phyloP scores from a whole-genome alignment of 2,797 vertebrate species.

The Gymnothorax javanicus region DNA sequence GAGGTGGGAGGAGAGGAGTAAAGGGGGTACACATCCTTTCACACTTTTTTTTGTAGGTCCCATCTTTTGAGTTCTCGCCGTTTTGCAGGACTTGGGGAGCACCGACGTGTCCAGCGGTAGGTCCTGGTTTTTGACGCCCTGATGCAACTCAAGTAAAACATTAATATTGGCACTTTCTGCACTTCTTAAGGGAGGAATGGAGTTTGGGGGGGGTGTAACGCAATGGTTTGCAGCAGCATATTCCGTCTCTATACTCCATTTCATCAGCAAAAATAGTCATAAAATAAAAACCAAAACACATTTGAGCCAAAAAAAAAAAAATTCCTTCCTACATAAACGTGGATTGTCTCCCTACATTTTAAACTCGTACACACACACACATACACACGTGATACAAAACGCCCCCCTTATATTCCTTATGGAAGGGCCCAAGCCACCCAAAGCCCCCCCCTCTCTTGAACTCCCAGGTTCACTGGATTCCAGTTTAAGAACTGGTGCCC shows the following conservation, averaged over 20 bases:
- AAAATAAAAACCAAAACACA: slow-evolving; percentile 30
- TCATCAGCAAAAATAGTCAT: background rate
- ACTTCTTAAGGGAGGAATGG: slow-evolving; percentile 50
- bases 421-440: background rate
- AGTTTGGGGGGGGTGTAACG: slow-evolving; percentile 12
- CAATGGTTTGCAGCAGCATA: slow-evolving; percentile 38
- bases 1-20: background rate
- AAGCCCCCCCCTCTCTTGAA: no score
- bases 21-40: background rate
- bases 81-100: background rate
- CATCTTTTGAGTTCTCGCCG: background rate
- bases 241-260: slow-evolving; percentile 30
- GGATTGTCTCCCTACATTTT: slow-evolving; percentile 17
- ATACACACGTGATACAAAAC: slow-evolving; percentile 5
- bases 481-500: slow-evolving; percentile 3
- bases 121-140: slow-evolving; percentile 40
- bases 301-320: slow-evolving; percentile 35
- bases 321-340: background rate
- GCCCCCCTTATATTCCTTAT: background rate
- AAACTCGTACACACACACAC: slow-evolving; percentile 20
- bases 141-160: slow-evolving; percentile 60
- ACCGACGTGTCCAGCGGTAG: slow-evolving; percentile 27
- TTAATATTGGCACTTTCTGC: slow-evolving; percentile 75
- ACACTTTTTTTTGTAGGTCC: background rate
- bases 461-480: background rate